Evolutionary conservation across 2,888 invertebrate genomes (phyloP).

Genomic region (Gymnoscelis rufifasciata): DNA sequence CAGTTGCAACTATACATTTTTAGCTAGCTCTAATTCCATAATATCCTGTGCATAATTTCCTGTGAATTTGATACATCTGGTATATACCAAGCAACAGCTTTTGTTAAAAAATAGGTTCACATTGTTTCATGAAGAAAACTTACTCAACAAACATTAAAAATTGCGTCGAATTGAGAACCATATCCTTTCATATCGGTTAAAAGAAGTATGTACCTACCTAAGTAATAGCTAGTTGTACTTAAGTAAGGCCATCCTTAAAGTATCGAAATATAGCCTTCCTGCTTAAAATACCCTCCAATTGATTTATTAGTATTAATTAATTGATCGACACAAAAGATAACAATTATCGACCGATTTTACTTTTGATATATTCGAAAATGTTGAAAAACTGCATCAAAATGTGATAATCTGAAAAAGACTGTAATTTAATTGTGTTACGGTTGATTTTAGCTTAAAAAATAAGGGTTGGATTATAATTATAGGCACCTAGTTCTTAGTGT

Average conservation of each 20-base stretch:
- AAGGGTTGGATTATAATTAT: conserved; percentile 18
- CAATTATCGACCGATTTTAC: conserved; percentile 22
- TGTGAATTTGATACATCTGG: too few relatives aligned
- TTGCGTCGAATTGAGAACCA: too few relatives aligned
- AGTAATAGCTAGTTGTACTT: too few relatives aligned
- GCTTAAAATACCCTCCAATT: conserved; percentile 21
- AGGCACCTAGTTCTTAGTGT: conserved; percentile 21
- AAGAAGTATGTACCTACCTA: too few relatives aligned
- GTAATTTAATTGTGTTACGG: background rate
- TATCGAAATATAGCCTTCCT: conserved; percentile 5
- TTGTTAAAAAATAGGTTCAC: too few relatives aligned
- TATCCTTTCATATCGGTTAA: too few relatives aligned
- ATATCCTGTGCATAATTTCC: too few relatives aligned
- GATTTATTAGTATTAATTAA: conserved; percentile 33
- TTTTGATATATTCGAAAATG: conserved; percentile 27
- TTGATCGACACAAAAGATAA: conserved; percentile 29
- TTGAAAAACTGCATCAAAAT: conserved; percentile 16
- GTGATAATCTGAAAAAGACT: background rate
- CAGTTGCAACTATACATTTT: too few relatives aligned
- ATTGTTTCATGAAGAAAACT: too few relatives aligned
- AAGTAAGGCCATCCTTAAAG: background rate
- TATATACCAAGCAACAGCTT: too few relatives aligned
- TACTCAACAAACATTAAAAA: too few relatives aligned
- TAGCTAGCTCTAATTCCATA: too few relatives aligned
- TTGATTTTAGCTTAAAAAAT: conserved; percentile 5